Evolutionary conservation across 2,888 invertebrate species (phyloP), one percentile per base, ranked within the genome.

Genomic region (Leptopilina syphax): DNA sequence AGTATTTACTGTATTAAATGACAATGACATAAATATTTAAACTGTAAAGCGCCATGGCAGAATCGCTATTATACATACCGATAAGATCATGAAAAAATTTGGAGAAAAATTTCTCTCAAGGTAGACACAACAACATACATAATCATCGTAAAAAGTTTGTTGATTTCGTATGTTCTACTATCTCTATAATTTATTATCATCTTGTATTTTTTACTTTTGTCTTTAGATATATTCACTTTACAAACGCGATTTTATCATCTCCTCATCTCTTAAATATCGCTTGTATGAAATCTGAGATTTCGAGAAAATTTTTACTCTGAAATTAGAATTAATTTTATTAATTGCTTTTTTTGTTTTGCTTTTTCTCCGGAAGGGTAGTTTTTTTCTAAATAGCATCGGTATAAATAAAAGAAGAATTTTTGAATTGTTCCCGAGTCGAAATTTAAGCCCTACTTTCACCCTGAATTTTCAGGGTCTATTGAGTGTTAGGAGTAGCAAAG

Each of bases 1-100:
- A 73, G 73, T 60, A 73, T 68, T 44, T 57, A 73, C 41, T 73
- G 73, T 57, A 73, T 73, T 73, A 73, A 73, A 73, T 73, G 57
- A 73, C 73, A 73, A 73, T 73, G 73, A 73, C 73, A 73, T 73
- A 73, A 73, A 73, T 73, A 73, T 73, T 73, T 73, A 57, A 73
- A 57, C 73, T 57, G 57, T 60, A 73, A 54, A 5, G 73, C 34
- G 73, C 34, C 70, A 18, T 50, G 57, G 18, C n/a, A n/a, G 57
- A 57, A 73, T 73, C 57, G 57, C 27, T 73, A 34, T 73, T 73
- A 68, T 18, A 50, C 6, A 50, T 57, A 9, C 2, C 18, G 73
- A 73, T 73, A 73, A 73, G 34, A 73, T 73, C 73, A 27, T n/a
- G 54, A 34, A 73, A 8, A n/a, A 18, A 27, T 34, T 54, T 6